Evolutionary conservation across 64 coral and sea anemone genomes (phyloP).

Genomic region (Stichodactyla mertensii): DNA sequence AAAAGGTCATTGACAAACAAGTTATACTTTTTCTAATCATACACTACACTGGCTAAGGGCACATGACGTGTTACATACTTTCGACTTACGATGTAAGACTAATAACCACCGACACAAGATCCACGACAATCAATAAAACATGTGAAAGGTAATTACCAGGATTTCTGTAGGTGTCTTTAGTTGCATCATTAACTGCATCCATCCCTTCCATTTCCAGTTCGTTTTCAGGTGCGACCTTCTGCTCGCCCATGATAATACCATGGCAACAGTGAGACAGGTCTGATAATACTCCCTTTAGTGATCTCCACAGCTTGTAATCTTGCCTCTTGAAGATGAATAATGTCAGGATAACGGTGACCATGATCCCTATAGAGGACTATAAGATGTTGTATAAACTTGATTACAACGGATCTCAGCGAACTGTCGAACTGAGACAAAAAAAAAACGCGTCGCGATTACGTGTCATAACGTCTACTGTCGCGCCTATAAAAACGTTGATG

Average conservation of each 20-base stretch:
- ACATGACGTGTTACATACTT: too few species aligned
- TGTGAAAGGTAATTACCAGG: not conserved
- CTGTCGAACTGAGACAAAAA: too few species aligned
- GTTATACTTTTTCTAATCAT: too few species aligned
- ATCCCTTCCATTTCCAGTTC: not conserved
- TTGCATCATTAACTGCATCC: not conserved
- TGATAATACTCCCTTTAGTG: not conserved
- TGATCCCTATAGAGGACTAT: slow-evolving; percentile 75
- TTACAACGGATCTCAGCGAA: too few species aligned
- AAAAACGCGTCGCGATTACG: too few species aligned
- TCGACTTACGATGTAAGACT: too few species aligned
- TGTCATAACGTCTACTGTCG: too few species aligned
- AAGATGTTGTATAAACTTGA: not conserved
- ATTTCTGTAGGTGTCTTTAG: not conserved
- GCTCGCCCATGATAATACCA: not conserved
- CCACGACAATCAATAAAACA: too few species aligned
- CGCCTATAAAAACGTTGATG: too few species aligned
- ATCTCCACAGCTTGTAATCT: slow-evolving; percentile 28
- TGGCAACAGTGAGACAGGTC: not conserved
- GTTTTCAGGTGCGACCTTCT: not conserved
- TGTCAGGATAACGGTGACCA: slow-evolving; percentile 46
- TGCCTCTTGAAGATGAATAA: slow-evolving; percentile 80
- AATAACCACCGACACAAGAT: too few species aligned
- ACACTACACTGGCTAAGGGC: too few species aligned
- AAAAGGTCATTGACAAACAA: too few species aligned